A percentile compares a stretch with the other conserved stretches of the same genome.
Conservation (phyloP, 2,797 vertebrate species). For the Cossypha caffra region DNA sequence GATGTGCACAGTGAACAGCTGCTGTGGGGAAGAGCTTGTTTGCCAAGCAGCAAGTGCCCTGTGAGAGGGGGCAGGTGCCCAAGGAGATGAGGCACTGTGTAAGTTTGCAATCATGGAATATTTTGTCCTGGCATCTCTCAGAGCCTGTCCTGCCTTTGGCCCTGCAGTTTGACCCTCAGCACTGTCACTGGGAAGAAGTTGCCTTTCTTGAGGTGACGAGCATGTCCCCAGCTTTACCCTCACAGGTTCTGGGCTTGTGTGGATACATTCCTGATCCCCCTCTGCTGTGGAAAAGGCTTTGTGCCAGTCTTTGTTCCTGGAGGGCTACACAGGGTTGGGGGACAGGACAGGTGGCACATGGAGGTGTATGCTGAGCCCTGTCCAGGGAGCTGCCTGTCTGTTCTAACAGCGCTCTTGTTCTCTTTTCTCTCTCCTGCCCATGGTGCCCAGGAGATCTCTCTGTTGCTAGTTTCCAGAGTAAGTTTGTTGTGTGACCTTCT, state of each 20-base stretch:
- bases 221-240: neutral
- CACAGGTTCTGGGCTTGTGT: neutral
- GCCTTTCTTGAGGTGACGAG: neutral
- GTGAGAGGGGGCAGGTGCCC: neutral
- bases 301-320: neutral
- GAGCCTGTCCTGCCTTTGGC: neutral
- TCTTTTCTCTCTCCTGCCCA: conserved; percentile 61
- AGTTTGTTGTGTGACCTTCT: conserved; percentile 64
- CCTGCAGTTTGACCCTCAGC: neutral
- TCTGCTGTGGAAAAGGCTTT: neutral
- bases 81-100: neutral
- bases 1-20: neutral
- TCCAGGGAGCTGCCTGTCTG: neutral
- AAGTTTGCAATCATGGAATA: neutral
- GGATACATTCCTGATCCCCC: neutral
- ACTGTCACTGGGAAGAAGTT: neutral
- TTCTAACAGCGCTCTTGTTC: conserved; percentile 41
- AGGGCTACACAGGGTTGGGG: neutral
- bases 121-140: neutral
- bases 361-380: neutral
- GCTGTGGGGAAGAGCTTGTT: neutral
- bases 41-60: neutral
- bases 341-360: neutral
- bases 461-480: conserved; percentile 84
- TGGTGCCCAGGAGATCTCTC: conserved; percentile 79